These are phyloP conservation scores for Origma solitaria DNA, from an alignment of 2,113 vertebrate genomes.

Conservation along the genomic window DNA sequence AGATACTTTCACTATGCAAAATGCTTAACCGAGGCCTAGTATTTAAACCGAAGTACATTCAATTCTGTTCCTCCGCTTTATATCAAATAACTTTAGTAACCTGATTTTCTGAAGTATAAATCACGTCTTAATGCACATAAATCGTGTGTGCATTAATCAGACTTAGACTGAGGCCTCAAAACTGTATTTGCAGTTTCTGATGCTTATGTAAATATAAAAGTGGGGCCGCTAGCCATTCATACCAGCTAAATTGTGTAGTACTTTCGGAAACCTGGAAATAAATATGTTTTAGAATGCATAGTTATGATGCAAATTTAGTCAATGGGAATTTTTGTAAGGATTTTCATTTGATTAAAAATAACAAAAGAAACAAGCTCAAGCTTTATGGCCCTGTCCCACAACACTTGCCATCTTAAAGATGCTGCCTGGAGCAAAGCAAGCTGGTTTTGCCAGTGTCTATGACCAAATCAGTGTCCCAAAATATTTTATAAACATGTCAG, in stretches of 20 bases:
- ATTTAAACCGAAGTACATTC: not conserved
- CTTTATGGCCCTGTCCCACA: not conserved
- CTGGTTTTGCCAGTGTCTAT: not conserved
- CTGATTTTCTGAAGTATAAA: not conserved
- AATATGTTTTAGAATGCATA: not conserved
- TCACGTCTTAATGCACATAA: not conserved
- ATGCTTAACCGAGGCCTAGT: not conserved
- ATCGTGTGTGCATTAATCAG: not conserved
- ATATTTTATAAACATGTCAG: not conserved
- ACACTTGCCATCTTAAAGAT: not conserved
- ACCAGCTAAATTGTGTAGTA: not conserved
- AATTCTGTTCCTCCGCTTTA: not conserved
- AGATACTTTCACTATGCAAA: not conserved
- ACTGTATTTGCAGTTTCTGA: not conserved
- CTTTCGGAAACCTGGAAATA: not conserved
- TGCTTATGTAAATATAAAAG: not conserved
- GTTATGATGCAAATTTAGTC: not conserved
- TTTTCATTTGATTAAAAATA: not conserved
- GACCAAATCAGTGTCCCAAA: not conserved
- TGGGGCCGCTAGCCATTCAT: not conserved
- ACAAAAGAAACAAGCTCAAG: not conserved
- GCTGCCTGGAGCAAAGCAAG: not conserved
- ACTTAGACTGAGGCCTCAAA: not conserved
- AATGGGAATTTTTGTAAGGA: not conserved
- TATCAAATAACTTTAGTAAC: not conserved